A percentile compares a stretch with the other conserved stretches of the same genome.
Evolutionary conservation across 2,888 invertebrate genomes (phyloP).

Genomic region (Polydrusus tereticollis): DNA sequence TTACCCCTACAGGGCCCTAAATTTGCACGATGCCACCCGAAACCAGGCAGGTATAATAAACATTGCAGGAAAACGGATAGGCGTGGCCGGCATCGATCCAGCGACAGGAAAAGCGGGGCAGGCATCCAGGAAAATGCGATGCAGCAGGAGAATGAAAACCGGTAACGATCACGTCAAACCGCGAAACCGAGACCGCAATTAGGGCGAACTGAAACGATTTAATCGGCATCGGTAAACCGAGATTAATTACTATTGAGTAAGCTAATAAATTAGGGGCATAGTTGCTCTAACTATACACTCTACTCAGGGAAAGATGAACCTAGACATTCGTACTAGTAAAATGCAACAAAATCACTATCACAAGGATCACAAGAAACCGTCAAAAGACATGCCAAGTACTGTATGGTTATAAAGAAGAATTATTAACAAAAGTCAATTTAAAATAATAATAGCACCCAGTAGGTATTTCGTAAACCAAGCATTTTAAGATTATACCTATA

Average conservation of each 20-base stretch:
- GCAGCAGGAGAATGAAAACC: constrained; percentile 34
- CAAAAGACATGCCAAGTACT: too few relatives aligned
- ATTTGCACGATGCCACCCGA: background rate
- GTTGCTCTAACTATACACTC: too few relatives aligned
- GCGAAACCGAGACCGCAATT: constrained; percentile 46
- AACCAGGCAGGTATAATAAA: constrained; percentile 42
- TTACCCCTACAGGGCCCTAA: background rate
- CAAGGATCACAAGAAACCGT: too few relatives aligned
- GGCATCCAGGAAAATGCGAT: constrained; percentile 46
- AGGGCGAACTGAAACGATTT: constrained; percentile 30
- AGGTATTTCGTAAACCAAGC: too few relatives aligned
- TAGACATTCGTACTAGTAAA: too few relatives aligned
- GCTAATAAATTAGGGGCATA: too few relatives aligned
- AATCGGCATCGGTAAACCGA: constrained; percentile 21
- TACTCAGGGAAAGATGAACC: too few relatives aligned
- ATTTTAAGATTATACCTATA: too few relatives aligned
- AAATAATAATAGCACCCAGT: too few relatives aligned
- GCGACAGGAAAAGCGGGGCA: constrained; percentile 36
- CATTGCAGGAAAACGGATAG: constrained; percentile 45
- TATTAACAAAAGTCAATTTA: too few relatives aligned
- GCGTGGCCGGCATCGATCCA: constrained; percentile 46
- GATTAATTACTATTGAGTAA: too few relatives aligned
- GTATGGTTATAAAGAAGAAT: too few relatives aligned
- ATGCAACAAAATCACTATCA: background rate
- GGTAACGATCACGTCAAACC: constrained; percentile 44